Conservation (phyloP, 2,888 invertebrate genomes). For the Lissonota sp. region DNA sequence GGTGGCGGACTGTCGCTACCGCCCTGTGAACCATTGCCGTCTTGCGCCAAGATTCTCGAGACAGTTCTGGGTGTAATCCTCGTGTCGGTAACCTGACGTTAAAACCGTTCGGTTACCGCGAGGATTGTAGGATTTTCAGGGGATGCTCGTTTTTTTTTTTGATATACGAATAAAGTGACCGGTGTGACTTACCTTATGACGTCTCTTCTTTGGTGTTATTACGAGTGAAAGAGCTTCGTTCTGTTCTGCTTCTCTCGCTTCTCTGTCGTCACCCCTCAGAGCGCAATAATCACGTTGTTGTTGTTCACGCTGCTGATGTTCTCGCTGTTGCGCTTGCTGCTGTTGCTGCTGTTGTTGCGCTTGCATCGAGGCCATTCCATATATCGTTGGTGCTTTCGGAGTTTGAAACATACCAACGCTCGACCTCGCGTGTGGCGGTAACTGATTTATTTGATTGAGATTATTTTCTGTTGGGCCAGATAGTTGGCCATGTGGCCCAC, state of each 20-base stretch:
- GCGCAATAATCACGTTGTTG: slow-evolving; percentile 80
- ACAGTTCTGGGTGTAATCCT: slow-evolving; percentile 96
- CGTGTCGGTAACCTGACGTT: slow-evolving; percentile 91
- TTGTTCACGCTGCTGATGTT: slow-evolving; percentile 77
- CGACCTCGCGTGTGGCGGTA: slow-evolving; percentile 88
- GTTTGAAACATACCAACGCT: slow-evolving; percentile 92
- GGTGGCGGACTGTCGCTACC: slow-evolving; percentile 83
- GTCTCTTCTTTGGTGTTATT: slow-evolving; percentile 97
- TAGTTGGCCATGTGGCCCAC: slow-evolving; percentile 79
- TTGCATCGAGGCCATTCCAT: slow-evolving; percentile 83
- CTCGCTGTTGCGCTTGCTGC: slow-evolving; percentile 76
- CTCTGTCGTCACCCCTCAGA: slow-evolving; percentile 79
- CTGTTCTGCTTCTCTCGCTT: slow-evolving; percentile 90
- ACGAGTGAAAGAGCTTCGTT: slow-evolving; percentile 97
- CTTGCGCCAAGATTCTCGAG: slow-evolving; percentile 93
- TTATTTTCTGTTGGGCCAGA: slow-evolving; percentile 84
- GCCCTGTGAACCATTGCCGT: slow-evolving; percentile 90
- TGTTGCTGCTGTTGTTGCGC: slow-evolving; percentile 85
- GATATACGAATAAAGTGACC: slow-evolving; percentile 4
- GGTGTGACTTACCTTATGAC: slow-evolving; percentile 90
- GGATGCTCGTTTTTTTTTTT: slow-evolving; percentile 41
- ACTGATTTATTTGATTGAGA: slow-evolving; percentile 86
- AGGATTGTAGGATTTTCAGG: slow-evolving; percentile 59
- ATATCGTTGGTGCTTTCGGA: slow-evolving; percentile 89
- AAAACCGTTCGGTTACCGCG: slow-evolving; percentile 70